Evolutionary conservation across 2,797 vertebrate genomes (phyloP), one percentile per base, ranked within the genome.

Genomic region (Malacoraja senta): DNA sequence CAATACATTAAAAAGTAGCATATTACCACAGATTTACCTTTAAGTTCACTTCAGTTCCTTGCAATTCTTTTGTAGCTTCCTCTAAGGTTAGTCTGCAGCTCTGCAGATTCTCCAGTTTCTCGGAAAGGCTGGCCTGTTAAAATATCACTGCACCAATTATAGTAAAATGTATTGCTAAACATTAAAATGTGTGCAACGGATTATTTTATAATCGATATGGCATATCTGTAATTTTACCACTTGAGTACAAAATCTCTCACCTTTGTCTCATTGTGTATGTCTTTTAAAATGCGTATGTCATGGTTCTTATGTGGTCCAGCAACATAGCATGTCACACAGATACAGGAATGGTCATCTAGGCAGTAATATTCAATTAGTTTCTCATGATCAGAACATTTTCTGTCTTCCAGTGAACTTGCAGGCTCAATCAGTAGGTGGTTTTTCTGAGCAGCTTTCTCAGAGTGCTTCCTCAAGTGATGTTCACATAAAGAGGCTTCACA

Each of bases 401-500:
- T 95, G 10, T 78, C 21, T 63, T 91, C 93, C 0, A 2, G n/a
- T 17, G 21, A 71, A 0, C 32, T 8, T 0, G 74, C 93, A 53
- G 96, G 94, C 1, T 96, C 96, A 93, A 96, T 95, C 93, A 97
- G 0, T 0, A 94, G 0, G 19, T 97, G 97, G 0, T 9, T 0
- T 93, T 58, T 94, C 93, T 96, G 96, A 0, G 94, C 93, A 53
- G 93, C 94, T 93, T 94, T 97, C 93, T 96, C 93, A 0, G 95
- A 94, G 94, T 97, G 97, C 13, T 86, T 95, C 92, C 94, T 94
- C 26, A 98, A 95, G 81, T 98, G 97, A 21, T 96, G 94, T 92
- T 94, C 94, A 93, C 97, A 98, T 94, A 98, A 81, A 0, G 96
- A 96, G 0, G 93, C 96, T 3, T 97, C 94, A 0, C 97, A 97